Evolutionary conservation across 2,888 invertebrate genomes (phyloP).

Genomic region (Nomada ferruginata): DNA sequence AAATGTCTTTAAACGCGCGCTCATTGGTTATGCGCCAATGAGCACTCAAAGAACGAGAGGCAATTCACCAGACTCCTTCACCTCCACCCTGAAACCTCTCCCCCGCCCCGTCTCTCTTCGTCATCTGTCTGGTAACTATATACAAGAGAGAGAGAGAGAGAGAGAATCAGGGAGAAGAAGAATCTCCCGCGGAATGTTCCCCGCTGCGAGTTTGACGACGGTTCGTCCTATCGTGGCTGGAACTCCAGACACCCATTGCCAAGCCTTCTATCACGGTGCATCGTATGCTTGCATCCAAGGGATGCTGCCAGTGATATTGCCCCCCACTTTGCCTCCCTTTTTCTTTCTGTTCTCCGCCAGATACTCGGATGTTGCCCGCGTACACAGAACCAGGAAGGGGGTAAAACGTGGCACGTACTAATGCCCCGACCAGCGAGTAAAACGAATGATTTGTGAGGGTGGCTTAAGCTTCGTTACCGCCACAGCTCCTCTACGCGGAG

Average conservation of each 20-base stretch:
- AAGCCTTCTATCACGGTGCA: constrained; percentile 17
- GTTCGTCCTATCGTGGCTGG: constrained; percentile 36
- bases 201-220: constrained; percentile 46
- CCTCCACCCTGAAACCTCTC: constrained; percentile 16
- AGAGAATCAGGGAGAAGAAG: constrained; percentile 16
- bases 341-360: background rate
- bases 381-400: background rate
- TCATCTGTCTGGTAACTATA: constrained; percentile 30
- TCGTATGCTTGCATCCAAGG: constrained; percentile 8
- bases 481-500: constrained; percentile 59
- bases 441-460: constrained; percentile 79
- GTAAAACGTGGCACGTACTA: constrained; percentile 46
- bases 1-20: constrained; percentile 60
- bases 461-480: constrained; percentile 79
- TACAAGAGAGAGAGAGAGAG: no score
- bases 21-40: constrained; percentile 63
- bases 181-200: constrained; percentile 49
- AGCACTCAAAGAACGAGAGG: constrained; percentile 60
- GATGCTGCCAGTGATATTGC: constrained; percentile 37
- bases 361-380: background rate
- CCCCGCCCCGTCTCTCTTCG: background rate
- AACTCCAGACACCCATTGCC: constrained; percentile 30
- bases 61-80: constrained; percentile 55
- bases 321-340: background rate
- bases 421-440: constrained; percentile 70